Evolutionary conservation across 2,797 vertebrate species (phyloP).

Genomic region (Dicrostonyx torquatus): DNA sequence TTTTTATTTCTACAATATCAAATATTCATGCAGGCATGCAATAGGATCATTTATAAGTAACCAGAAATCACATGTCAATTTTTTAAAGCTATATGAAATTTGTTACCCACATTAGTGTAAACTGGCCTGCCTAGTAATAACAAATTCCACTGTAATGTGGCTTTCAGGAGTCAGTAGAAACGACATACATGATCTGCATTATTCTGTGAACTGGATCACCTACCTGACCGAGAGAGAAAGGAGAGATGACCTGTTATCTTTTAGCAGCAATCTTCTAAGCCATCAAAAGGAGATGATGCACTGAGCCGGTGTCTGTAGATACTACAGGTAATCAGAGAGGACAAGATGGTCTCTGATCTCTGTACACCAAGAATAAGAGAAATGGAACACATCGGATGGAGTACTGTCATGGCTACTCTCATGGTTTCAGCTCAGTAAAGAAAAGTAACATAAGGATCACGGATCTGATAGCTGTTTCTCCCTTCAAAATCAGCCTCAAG

Average conservation of each 20-base stretch:
- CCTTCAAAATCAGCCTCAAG: neutral
- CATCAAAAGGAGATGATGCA: neutral
- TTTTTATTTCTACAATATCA: neutral
- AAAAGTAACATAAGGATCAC: neutral
- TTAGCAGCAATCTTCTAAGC: neutral
- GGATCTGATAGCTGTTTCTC: neutral
- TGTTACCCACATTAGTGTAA: neutral
- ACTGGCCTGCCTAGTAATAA: neutral
- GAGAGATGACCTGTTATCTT: neutral
- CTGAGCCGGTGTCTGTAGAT: neutral
- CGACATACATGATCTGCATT: neutral
- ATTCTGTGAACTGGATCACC: neutral
- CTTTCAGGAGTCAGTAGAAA: neutral
- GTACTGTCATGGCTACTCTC: neutral
- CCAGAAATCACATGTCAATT: neutral
- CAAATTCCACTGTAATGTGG: neutral
- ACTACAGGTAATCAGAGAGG: neutral
- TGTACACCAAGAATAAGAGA: neutral
- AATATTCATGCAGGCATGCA: neutral
- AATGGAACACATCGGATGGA: too few relatives aligned
- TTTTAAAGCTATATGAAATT: conserved; percentile 21
- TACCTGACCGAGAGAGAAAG: neutral
- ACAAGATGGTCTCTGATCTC: neutral
- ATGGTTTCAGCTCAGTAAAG: neutral
- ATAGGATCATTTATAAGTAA: neutral